These are phyloP conservation scores for Urosaurus nigricauda DNA, from an alignment of 2,797 vertebrate species.

Conservation along the genomic window DNA sequence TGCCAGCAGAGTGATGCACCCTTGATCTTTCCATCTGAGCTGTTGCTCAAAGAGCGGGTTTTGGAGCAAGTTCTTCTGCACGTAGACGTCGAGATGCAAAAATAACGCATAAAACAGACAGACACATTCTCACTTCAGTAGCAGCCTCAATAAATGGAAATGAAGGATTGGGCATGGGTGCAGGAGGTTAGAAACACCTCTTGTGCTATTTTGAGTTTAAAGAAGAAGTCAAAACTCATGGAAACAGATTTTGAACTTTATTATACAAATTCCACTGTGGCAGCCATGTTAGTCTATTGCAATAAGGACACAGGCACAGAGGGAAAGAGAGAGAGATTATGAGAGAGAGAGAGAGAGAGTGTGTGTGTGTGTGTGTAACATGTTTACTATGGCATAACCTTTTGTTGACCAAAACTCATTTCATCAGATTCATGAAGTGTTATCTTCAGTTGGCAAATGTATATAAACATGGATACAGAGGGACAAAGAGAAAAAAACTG, in stretches of 20 bases:
- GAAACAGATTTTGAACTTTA: slow-evolving; percentile 61
- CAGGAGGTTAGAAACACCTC: slow-evolving; percentile 65
- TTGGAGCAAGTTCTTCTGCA: slow-evolving; percentile 75
- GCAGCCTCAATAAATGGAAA: slow-evolving; percentile 75
- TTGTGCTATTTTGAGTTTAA: slow-evolving; percentile 75
- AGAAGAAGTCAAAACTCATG: slow-evolving; percentile 70
- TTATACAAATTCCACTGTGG: not conserved
- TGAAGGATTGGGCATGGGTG: slow-evolving; percentile 47
- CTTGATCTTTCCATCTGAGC: slow-evolving; percentile 80
- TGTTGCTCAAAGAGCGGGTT: slow-evolving; percentile 77
- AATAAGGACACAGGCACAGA: not conserved
- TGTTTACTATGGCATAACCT: slow-evolving; percentile 12
- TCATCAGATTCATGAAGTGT: slow-evolving; percentile 8
- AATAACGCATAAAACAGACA: slow-evolving; percentile 75
- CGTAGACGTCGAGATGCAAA: slow-evolving; percentile 72
- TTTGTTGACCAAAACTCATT: not conserved
- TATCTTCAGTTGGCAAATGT: slow-evolving; percentile 12
- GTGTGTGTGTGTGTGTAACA: not conserved
- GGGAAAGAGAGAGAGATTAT: not conserved
- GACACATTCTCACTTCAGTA: slow-evolving; percentile 77
- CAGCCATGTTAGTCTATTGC: not conserved
- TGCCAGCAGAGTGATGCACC: slow-evolving; percentile 71
- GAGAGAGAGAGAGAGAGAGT: no score
- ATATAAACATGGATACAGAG: not conserved
- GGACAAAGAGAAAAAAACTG: not conserved